Percentiles rank a stretch among this genome's conserved stretches.
These are phyloP conservation scores for Folsomia manolachei DNA, from an alignment of 2,888 invertebrate genomes.

Conservation along the genomic window DNA sequence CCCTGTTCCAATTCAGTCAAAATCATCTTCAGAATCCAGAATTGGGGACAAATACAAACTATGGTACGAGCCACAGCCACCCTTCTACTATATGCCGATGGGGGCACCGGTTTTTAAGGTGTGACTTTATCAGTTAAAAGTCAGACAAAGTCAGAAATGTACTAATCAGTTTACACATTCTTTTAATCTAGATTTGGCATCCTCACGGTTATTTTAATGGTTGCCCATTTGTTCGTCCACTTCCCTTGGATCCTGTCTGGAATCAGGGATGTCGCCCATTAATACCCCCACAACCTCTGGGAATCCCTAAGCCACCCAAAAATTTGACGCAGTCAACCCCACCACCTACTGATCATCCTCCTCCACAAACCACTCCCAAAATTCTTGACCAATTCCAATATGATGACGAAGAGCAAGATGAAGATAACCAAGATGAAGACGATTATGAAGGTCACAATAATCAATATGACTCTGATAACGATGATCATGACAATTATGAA, in stretches of 20 bases:
- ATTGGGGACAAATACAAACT: too few species aligned
- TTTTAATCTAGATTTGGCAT: too few species aligned
- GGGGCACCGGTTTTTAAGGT: neutral
- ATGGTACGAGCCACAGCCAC: neutral
- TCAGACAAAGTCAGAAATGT: too few species aligned
- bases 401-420: too few species aligned
- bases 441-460: too few species aligned
- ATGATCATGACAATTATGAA: neutral
- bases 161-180: too few species aligned
- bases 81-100: neutral
- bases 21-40: too few species aligned
- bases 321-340: neutral
- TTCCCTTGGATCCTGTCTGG: conserved; percentile 7
- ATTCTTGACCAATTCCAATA: too few species aligned
- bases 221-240: conserved; percentile 5
- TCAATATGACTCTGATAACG: neutral
- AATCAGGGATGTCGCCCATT: neutral
- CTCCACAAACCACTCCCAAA: neutral
- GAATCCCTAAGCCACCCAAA: neutral
- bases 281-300: neutral
- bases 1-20: too few species aligned
- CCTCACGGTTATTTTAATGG: conserved; percentile 1
- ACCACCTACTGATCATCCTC: too few species aligned
- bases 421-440: neutral
- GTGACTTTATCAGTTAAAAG: too few species aligned